Percentiles rank a stretch among this genome's conserved stretches.
phyloP scores from a whole-genome alignment of 2,113 vertebrate species.

The Rattus rattus region DNA sequence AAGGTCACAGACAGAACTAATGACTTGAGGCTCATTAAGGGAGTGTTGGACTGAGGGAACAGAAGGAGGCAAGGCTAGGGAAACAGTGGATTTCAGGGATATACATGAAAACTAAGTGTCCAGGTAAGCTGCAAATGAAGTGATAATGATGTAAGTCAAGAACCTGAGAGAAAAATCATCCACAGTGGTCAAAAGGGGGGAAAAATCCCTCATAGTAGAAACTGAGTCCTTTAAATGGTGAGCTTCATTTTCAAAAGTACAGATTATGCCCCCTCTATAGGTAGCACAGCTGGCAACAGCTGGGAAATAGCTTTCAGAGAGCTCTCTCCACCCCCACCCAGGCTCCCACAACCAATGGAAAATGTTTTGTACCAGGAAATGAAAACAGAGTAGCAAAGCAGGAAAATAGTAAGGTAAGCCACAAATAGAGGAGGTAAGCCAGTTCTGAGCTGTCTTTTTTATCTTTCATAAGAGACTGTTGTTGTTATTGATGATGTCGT shows the following conservation, averaged over 20 bases:
- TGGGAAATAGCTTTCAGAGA: background rate
- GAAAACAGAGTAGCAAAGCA: constrained; percentile 59
- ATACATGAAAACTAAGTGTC: background rate
- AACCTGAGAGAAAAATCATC: no score
- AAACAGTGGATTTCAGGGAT: background rate
- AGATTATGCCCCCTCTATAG: background rate
- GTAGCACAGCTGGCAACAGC: background rate
- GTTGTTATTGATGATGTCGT: background rate
- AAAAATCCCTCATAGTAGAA: background rate
- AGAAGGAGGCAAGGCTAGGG: background rate
- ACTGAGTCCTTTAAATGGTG: background rate
- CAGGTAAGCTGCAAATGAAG: background rate
- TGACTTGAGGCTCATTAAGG: background rate
- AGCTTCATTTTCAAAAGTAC: constrained; percentile 15
- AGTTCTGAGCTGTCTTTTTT: constrained; percentile 49
- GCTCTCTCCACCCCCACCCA: background rate
- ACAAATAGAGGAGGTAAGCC: background rate
- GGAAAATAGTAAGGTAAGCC: background rate
- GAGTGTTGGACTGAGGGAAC: background rate
- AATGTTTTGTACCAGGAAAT: constrained; percentile 52
- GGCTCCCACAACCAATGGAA: background rate
- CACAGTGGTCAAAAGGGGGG: background rate
- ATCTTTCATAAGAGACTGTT: background rate
- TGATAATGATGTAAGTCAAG: background rate
- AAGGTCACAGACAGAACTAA: background rate